Percentiles rank a stretch among this genome's conserved stretches.
Evolutionary conservation across 2,113 vertebrate species (phyloP).

Genomic region (Malurus melanocephalus): DNA sequence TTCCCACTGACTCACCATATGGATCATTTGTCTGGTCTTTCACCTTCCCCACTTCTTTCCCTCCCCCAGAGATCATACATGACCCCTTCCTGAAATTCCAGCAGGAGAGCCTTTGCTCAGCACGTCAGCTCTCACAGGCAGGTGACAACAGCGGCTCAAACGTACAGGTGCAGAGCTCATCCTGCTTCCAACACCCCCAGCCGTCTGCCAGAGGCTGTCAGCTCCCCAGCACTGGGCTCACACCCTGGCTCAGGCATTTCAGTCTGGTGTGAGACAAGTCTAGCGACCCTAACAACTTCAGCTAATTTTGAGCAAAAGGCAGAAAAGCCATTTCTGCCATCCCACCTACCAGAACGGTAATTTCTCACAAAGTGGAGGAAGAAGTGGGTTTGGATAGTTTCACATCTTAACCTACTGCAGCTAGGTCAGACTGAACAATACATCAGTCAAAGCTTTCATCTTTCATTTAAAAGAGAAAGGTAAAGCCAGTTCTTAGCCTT

Average conservation of each 20-base stretch:
- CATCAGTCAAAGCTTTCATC: neutral
- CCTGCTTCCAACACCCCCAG: neutral
- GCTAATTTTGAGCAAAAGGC: neutral
- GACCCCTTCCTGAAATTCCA: neutral
- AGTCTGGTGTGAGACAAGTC: neutral
- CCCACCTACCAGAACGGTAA: neutral
- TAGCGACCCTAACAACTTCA: neutral
- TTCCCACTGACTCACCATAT: conserved; percentile 35
- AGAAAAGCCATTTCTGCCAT: neutral
- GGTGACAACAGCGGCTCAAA: neutral
- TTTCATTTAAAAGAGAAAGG: conserved; percentile 22
- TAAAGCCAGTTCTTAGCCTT: neutral
- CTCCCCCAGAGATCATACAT: neutral
- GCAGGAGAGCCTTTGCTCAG: accelerated
- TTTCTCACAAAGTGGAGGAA: neutral
- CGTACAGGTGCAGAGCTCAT: accelerated
- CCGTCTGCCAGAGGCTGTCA: neutral
- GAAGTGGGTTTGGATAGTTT: neutral
- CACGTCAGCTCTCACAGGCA: neutral
- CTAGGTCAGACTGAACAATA: neutral
- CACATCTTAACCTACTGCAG: neutral
- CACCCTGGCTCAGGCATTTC: accelerated
- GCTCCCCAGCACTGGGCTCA: neutral
- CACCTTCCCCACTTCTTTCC: neutral
- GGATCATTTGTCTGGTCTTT: conserved; percentile 3